Evolutionary conservation across 2,797 vertebrate genomes (phyloP).

Genomic region (Xenopus petersii): DNA sequence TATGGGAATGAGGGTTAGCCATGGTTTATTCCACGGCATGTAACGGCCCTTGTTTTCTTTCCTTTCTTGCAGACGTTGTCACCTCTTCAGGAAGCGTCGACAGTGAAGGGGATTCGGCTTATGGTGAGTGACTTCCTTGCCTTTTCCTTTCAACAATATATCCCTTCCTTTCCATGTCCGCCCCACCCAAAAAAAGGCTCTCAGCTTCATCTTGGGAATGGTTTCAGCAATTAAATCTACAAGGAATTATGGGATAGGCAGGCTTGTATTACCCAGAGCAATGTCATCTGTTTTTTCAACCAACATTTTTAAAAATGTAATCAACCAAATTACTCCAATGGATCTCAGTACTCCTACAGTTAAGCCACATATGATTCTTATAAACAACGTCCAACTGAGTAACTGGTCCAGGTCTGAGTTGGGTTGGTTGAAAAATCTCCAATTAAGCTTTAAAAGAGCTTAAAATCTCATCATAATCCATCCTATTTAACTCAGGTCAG

Average conservation of each 20-base stretch:
- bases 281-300: neutral
- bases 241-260: neutral
- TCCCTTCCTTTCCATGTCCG: constrained; percentile 19
- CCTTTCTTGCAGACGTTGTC: constrained; percentile 65
- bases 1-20: too few relatives aligned
- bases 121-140: constrained; percentile 72
- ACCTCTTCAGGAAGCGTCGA: constrained; percentile 80
- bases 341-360: too few relatives aligned
- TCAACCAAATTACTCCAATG: too few relatives aligned
- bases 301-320: too few relatives aligned
- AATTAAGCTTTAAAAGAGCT: too few relatives aligned
- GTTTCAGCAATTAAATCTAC: neutral
- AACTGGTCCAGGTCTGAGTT: too few relatives aligned
- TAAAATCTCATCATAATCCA: too few relatives aligned
- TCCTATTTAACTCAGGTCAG: too few relatives aligned
- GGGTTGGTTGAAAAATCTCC: too few relatives aligned
- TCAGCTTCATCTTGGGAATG: constrained; percentile 17
- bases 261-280: constrained; percentile 5
- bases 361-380: too few relatives aligned
- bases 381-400: too few relatives aligned
- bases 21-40: too few relatives aligned
- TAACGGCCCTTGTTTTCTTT: neutral
- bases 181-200: neutral
- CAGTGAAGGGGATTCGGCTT: constrained; percentile 75
- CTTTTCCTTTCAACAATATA: neutral